phyloP scores from a whole-genome alignment of 2,797 vertebrate genomes.

The Apogon hyalosoma region DNA sequence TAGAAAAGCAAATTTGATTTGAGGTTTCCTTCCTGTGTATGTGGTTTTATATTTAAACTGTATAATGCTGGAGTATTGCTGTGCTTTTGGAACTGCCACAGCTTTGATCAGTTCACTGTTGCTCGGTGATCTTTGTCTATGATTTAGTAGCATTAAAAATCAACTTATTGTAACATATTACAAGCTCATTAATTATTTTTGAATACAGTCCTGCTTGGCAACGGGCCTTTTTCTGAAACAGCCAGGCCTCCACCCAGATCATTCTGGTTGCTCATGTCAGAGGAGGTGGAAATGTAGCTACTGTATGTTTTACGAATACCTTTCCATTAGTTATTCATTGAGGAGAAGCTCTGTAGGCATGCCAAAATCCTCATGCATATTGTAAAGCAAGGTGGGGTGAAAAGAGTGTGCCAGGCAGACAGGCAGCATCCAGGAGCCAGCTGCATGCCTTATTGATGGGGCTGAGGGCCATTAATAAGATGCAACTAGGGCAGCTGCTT shows the following conservation, averaged over 20 bases:
- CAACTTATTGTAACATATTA: slow-evolving; percentile 8
- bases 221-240: slow-evolving; percentile 29
- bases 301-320: slow-evolving; percentile 76
- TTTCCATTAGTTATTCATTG: slow-evolving; percentile 78
- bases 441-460: slow-evolving; percentile 85
- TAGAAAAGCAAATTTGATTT: slow-evolving; percentile 47
- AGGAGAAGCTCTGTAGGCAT: slow-evolving; percentile 73
- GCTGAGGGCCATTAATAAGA: slow-evolving; percentile 82
- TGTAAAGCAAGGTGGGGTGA: slow-evolving; percentile 82
- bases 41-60: slow-evolving; percentile 32
- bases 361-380: slow-evolving; percentile 84
- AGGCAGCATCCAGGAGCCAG: slow-evolving; percentile 75
- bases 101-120: slow-evolving; percentile 5
- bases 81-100: slow-evolving; percentile 1
- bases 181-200: slow-evolving; percentile 29
- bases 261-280: slow-evolving; percentile 32
- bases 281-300: slow-evolving; percentile 66
- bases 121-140: slow-evolving; percentile 1
- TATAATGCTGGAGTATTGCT: slow-evolving; percentile 21
- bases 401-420: slow-evolving; percentile 74
- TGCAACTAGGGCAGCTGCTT: slow-evolving; percentile 82
- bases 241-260: slow-evolving; percentile 29
- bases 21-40: slow-evolving; percentile 13
- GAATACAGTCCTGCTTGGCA: slow-evolving; percentile 31
- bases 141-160: slow-evolving; percentile 30